Percentiles rank a stretch among this genome's conserved stretches.
These are phyloP conservation scores for Synanthedon myopaeformis DNA, from an alignment of 2,888 invertebrate genomes.

Conservation along the genomic window DNA sequence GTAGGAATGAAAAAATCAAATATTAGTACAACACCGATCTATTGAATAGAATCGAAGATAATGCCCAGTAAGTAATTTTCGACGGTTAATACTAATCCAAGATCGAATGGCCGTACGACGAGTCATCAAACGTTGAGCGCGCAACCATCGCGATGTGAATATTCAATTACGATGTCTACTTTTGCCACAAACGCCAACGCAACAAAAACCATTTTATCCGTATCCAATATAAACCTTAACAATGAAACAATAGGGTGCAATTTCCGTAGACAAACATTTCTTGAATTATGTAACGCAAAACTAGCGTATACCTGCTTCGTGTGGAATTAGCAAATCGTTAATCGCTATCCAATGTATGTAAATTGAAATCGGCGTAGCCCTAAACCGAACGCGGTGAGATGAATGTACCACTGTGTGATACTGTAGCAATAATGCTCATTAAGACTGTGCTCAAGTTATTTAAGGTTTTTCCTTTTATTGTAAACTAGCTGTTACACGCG, in stretches of 20 bases:
- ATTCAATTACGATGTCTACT: conserved; percentile 47
- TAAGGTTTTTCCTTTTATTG: background rate
- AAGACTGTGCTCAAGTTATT: background rate
- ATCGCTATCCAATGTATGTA: conserved; percentile 39
- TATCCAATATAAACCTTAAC: conserved; percentile 20
- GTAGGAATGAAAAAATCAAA: too few relatives aligned
- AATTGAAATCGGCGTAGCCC: conserved; percentile 26
- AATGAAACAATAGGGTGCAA: conserved; percentile 3
- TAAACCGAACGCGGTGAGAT: conserved; percentile 6
- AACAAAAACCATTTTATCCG: conserved; percentile 11
- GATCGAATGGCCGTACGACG: conserved; percentile 8
- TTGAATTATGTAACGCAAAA: background rate
- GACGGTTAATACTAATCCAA: background rate
- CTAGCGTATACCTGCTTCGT: conserved; percentile 11
- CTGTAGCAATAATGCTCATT: conserved; percentile 1
- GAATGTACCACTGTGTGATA: background rate
- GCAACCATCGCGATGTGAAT: conserved; percentile 42
- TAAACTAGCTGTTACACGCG: background rate
- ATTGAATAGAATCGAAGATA: background rate
- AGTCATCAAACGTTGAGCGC: conserved; percentile 36
- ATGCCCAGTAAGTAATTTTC: background rate
- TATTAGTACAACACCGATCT: background rate
- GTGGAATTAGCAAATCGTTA: conserved; percentile 30
- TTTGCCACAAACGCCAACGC: conserved; percentile 12
- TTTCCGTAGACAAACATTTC: conserved; percentile 6